A percentile compares a stretch with the other conserved stretches of the same genome.
Evolutionary conservation across 2,113 vertebrate species (phyloP).

Genomic region (Caracal caracal): DNA sequence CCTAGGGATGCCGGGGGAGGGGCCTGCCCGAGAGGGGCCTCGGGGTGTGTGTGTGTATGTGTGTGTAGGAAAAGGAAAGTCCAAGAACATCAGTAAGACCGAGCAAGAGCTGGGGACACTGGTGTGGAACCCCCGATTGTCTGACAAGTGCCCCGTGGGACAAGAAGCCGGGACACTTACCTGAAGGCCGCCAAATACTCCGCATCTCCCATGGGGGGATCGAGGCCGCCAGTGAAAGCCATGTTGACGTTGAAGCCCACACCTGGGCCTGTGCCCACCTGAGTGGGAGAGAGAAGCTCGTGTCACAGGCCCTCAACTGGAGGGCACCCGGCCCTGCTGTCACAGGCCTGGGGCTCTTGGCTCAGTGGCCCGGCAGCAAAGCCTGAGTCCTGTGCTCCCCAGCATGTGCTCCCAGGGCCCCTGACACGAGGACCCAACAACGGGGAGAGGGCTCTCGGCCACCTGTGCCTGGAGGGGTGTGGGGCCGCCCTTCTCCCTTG

Average conservation of each 20-base stretch:
- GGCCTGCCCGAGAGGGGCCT: too few species aligned
- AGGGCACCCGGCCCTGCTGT: accelerated
- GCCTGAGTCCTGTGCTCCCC: not conserved
- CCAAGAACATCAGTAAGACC: accelerated
- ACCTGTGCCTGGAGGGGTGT: accelerated
- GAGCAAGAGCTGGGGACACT: accelerated
- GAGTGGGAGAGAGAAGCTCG: not conserved
- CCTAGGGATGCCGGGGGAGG: accelerated
- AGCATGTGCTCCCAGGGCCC: accelerated
- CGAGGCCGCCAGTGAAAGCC: conserved; percentile 97
- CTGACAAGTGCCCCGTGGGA: accelerated
- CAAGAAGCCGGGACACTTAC: conserved; percentile 80
- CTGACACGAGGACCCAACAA: accelerated
- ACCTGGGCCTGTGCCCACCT: conserved; percentile 95
- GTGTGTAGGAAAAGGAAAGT: accelerated
- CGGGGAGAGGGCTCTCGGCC: accelerated
- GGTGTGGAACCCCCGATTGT: accelerated
- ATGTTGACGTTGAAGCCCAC: conserved; percentile 97
- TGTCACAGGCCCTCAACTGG: accelerated
- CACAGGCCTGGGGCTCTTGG: not conserved
- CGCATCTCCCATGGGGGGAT: conserved; percentile 95
- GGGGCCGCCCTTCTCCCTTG: accelerated
- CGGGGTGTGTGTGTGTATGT: accelerated
- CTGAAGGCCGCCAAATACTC: conserved; percentile 98
- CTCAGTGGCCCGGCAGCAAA: not conserved